Evolutionary conservation across 2,113 vertebrate species (phyloP).

Genomic region (Sinocyclocheilus rhinocerous): DNA sequence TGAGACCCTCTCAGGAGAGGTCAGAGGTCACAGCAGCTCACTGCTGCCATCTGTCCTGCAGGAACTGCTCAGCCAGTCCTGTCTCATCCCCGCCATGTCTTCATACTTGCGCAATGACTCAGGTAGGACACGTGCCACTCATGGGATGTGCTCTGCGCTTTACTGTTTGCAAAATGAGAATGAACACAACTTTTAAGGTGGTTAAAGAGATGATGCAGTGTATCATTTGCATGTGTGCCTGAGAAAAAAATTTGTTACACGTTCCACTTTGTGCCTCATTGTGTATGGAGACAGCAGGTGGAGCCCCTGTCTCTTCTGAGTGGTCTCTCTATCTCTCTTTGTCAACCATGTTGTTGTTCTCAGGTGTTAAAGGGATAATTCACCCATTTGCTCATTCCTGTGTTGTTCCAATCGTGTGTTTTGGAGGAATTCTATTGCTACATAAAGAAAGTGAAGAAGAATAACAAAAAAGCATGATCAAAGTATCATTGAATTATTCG

Average conservation of each 20-base stretch:
- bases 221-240: constrained; percentile 12
- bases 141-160: neutral
- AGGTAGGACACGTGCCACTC: constrained; percentile 72
- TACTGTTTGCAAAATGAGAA: neutral
- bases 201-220: neutral
- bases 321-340: neutral
- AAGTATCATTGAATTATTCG: neutral
- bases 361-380: neutral
- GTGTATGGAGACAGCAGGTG: constrained; percentile 59
- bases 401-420: neutral
- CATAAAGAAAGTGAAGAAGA: neutral
- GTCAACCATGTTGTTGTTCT: neutral
- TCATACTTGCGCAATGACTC: constrained; percentile 98
- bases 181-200: neutral
- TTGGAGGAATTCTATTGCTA: neutral
- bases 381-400: neutral
- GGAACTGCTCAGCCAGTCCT: constrained; percentile 94
- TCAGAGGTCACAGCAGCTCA: constrained; percentile 85
- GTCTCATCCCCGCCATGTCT: constrained; percentile 98
- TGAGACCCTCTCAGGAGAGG: constrained; percentile 80
- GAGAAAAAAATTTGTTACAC: constrained; percentile 16
- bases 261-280: neutral
- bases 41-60: constrained; percentile 91
- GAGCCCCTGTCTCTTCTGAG: constrained; percentile 54
- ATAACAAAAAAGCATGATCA: neutral